Evolutionary conservation across 2,113 vertebrate genomes (phyloP).

Genomic region (Synchiropus splendidus): DNA sequence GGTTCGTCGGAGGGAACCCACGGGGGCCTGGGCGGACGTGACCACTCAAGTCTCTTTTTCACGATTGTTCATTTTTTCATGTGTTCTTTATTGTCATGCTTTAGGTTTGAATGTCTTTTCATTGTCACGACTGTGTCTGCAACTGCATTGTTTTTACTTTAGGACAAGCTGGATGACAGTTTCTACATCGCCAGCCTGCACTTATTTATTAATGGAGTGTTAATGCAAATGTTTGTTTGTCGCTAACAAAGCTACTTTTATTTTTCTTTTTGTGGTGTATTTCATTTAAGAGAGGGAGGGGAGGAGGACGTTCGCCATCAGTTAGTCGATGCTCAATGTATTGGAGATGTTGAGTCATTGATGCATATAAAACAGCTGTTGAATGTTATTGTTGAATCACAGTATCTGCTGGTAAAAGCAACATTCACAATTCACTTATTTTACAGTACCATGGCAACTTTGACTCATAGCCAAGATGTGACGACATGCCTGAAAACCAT

Average conservation of each 20-base stretch:
- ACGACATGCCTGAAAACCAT: conserved; percentile 13
- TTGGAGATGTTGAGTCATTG: conserved; percentile 20
- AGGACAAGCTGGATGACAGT: conserved; percentile 41
- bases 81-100: conserved; percentile 41
- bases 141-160: conserved; percentile 37
- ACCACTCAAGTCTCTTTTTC: conserved; percentile 60
- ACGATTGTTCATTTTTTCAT: conserved; percentile 64
- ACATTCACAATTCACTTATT: conserved; percentile 17
- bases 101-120: conserved; percentile 67
- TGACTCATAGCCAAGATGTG: too few relatives aligned
- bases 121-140: conserved; percentile 39
- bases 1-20: conserved; percentile 53
- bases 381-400: conserved; percentile 55
- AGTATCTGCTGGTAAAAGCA: conserved; percentile 26
- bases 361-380: conserved; percentile 47
- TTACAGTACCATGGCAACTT: conserved; percentile 7
- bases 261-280: conserved; percentile 15
- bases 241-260: conserved; percentile 26
- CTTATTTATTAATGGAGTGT: conserved; percentile 43
- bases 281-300: conserved; percentile 25
- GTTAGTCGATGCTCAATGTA: conserved; percentile 11
- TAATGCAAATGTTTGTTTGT: conserved; percentile 40
- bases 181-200: conserved; percentile 31
- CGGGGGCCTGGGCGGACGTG: conserved; percentile 54
- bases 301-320: conserved; percentile 10